A percentile compares a stretch with the other conserved stretches of the same genome.
phyloP scores from a whole-genome alignment of 1,140 invertebrate species.

The Drosophila kepulauana region DNA sequence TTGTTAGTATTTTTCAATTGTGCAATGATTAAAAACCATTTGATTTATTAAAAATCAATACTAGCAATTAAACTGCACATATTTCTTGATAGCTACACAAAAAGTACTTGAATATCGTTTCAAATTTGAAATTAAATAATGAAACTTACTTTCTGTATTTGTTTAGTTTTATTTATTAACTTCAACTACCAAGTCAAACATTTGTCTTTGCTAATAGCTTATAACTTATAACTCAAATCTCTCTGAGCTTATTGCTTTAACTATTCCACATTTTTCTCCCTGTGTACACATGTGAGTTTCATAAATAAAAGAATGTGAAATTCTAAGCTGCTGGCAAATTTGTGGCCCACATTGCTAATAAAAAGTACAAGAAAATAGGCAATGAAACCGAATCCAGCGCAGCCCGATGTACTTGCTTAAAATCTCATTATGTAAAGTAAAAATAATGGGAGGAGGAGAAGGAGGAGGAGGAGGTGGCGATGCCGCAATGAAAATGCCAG shows the following conservation, averaged over 20 bases:
- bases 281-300: not conserved
- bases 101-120: too few species aligned
- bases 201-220: too few species aligned
- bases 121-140: not conserved
- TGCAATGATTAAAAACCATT: slow-evolving; percentile 15
- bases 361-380: slow-evolving; percentile 22
- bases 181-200: too few species aligned
- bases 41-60: slow-evolving; percentile 8
- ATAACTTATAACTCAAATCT: too few species aligned
- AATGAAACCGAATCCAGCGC: slow-evolving; percentile 26
- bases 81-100: too few species aligned
- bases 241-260: too few species aligned
- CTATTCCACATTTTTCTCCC: too few species aligned
- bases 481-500: not conserved
- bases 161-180: too few species aligned
- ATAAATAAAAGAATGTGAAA: slow-evolving; percentile 36
- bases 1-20: too few species aligned
- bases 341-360: slow-evolving; percentile 35
- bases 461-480: not conserved
- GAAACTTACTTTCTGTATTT: too few species aligned
- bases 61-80: not conserved
- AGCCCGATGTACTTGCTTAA: slow-evolving; percentile 62
- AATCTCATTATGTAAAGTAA: slow-evolving; percentile 82
- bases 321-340: slow-evolving; percentile 45
- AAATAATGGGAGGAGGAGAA: not conserved